Evolutionary conservation across 2,113 vertebrate species (phyloP).

Genomic region (Peromyscus polionotus): DNA sequence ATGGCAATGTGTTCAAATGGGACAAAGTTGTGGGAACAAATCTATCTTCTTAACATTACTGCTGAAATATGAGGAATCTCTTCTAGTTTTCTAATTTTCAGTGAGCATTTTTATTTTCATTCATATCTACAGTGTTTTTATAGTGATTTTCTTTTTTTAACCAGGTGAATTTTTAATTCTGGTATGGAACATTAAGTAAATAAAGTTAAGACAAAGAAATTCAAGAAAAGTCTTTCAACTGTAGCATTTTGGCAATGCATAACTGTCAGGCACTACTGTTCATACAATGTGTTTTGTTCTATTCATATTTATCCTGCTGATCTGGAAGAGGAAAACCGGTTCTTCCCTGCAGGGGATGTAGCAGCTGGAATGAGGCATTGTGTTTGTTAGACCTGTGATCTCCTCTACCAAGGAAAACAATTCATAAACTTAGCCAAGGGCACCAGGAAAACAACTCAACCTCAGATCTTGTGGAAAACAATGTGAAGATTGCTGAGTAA

Average conservation of each 20-base stretch:
- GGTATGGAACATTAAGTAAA: background rate
- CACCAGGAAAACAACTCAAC: constrained; percentile 60
- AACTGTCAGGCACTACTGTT: background rate
- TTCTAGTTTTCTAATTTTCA: background rate
- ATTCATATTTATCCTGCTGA: constrained; percentile 73
- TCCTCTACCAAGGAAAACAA: constrained; percentile 81
- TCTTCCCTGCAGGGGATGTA: constrained; percentile 76
- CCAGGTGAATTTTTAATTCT: background rate
- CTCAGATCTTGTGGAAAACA: background rate
- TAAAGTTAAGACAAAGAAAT: constrained; percentile 13
- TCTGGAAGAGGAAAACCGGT: constrained; percentile 83
- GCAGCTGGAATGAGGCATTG: constrained; percentile 74
- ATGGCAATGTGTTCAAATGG: background rate
- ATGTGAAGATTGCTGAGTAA: background rate
- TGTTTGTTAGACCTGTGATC: constrained; percentile 83
- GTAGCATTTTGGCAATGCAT: constrained; percentile 31
- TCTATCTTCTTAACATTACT: background rate
- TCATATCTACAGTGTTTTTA: background rate
- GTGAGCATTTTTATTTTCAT: background rate
- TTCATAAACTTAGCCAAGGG: constrained; percentile 83
- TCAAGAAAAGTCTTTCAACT: background rate
- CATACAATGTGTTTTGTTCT: constrained; percentile 47
- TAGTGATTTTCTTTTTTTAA: constrained; percentile 30
- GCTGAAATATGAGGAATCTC: background rate
- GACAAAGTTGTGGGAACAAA: background rate